Evolutionary conservation across 2,113 vertebrate genomes (phyloP).

Genomic region (Phalacrocorax pelagicus): DNA sequence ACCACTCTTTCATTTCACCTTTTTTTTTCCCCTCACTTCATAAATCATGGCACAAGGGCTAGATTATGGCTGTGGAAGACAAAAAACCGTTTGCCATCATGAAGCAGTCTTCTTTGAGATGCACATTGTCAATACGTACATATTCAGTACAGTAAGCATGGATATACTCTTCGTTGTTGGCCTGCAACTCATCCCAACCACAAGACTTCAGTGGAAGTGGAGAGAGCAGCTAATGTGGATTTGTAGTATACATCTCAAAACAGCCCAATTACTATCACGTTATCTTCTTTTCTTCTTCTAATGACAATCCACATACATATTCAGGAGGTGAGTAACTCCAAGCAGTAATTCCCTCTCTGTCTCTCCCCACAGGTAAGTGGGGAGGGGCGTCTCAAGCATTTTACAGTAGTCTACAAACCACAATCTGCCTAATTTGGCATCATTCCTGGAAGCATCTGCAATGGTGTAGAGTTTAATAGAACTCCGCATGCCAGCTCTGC

Average conservation of each 20-base stretch:
- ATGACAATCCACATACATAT: background rate
- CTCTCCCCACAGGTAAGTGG: background rate
- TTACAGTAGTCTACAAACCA: background rate
- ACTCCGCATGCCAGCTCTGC: background rate
- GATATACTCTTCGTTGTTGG: background rate
- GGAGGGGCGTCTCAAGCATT: background rate
- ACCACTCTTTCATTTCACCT: background rate
- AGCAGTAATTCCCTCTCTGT: background rate
- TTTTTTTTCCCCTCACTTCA: background rate
- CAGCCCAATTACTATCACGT: background rate
- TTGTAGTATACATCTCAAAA: background rate
- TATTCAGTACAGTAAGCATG: fast-evolving
- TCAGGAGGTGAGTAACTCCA: background rate
- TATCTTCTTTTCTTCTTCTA: background rate
- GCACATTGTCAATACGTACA: fast-evolving
- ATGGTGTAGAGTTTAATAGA: background rate
- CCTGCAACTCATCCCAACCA: background rate
- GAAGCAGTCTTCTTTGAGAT: background rate
- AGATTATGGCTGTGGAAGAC: background rate
- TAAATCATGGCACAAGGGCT: background rate
- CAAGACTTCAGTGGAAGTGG: background rate
- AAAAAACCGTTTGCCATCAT: background rate
- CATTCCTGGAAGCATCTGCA: background rate
- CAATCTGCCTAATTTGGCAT: background rate
- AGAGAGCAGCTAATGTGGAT: background rate